Conservation (phyloP, 2,113 vertebrate species). For the Recurvirostra avosetta region DNA sequence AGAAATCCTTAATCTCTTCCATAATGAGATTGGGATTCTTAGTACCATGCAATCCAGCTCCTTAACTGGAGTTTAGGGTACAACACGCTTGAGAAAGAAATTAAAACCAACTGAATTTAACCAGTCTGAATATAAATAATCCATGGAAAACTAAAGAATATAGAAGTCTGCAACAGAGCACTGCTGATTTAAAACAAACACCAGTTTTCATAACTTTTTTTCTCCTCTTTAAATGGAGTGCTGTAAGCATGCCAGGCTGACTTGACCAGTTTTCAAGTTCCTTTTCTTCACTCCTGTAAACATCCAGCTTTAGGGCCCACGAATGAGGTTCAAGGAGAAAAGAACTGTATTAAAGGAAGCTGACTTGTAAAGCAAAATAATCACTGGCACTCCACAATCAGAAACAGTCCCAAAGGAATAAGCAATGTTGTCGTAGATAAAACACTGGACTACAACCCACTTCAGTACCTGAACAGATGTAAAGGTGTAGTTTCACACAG, state of each 20-base stretch:
- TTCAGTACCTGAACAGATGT: not conserved
- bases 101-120: not conserved
- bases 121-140: not conserved
- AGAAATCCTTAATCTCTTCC: constrained; percentile 32
- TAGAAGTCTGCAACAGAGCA: not conserved
- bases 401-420: not conserved
- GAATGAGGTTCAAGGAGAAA: not conserved
- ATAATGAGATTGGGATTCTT: not conserved
- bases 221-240: not conserved
- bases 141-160: not conserved
- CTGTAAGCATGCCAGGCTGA: not conserved
- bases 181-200: not conserved
- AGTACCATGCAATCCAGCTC: not conserved
- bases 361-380: not conserved
- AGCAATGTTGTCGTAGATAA: not conserved
- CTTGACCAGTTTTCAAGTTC: not conserved
- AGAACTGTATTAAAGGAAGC: not conserved
- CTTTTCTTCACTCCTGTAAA: not conserved
- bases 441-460: not conserved
- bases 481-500: not conserved
- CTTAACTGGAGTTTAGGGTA: not conserved
- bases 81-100: not conserved
- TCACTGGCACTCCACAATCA: not conserved
- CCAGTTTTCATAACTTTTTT: not conserved
- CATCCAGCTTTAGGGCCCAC: not conserved